Conservation (phyloP, 2,888 invertebrate species). For the Muscina levida region DNA sequence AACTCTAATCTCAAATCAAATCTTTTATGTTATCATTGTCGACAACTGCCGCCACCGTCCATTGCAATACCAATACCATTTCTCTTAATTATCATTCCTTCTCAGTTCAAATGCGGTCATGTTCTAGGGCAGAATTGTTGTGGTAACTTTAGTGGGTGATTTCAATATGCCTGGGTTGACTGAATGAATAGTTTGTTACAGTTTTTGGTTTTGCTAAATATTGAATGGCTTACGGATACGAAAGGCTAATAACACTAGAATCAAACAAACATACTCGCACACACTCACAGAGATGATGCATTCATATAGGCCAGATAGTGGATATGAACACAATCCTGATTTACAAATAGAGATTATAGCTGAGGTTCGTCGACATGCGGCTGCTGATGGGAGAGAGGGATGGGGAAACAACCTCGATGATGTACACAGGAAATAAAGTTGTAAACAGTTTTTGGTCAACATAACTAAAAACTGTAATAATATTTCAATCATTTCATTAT, state of each 20-base stretch:
- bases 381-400: background rate
- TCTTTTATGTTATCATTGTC: no score
- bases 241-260: slow-evolving; percentile 43
- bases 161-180: slow-evolving; percentile 25
- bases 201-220: slow-evolving; percentile 54
- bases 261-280: background rate
- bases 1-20: no score
- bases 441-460: slow-evolving; percentile 45
- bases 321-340: slow-evolving; percentile 10
- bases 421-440: slow-evolving; percentile 28
- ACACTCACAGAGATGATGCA: background rate
- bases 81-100: background rate
- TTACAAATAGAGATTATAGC: slow-evolving; percentile 14
- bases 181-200: slow-evolving; percentile 36
- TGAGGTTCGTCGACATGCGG: background rate
- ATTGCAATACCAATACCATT: no score
- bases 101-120: background rate
- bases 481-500: slow-evolving; percentile 55
- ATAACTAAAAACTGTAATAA: slow-evolving; percentile 54
- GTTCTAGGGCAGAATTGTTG: slow-evolving; percentile 11
- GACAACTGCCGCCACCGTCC: no score
- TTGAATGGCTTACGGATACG: slow-evolving; percentile 37
- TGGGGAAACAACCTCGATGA: background rate
- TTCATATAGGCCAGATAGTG: no score
- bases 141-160: slow-evolving; percentile 11